Percentiles rank a stretch among this genome's conserved stretches.
phyloP scores from a whole-genome alignment of 2,797 vertebrate species.

The Cottoperca gobio region DNA sequence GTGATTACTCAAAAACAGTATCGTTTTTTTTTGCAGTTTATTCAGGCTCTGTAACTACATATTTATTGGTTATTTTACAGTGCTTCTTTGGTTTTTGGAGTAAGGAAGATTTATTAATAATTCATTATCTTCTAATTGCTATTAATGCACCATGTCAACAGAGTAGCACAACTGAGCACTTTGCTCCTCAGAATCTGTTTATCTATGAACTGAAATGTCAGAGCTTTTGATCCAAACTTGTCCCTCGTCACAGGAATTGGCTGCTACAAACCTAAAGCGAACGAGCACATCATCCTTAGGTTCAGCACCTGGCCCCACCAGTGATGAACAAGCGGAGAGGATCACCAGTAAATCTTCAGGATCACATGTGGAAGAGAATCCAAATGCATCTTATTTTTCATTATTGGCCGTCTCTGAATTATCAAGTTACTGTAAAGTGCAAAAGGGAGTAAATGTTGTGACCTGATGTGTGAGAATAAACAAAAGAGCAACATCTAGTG shows the following conservation, averaged over 20 bases:
- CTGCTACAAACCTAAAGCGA: constrained; percentile 68
- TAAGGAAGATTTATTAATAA: not conserved
- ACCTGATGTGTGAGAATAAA: constrained; percentile 24
- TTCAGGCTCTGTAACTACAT: not conserved
- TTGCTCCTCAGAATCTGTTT: not conserved
- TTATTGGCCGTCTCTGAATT: not conserved
- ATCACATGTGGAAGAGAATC: not conserved
- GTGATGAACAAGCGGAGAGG: not conserved
- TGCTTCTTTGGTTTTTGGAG: not conserved
- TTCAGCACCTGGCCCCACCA: constrained; percentile 62
- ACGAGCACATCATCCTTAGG: constrained; percentile 77
- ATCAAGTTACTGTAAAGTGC: not conserved
- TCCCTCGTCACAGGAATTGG: constrained; percentile 66
- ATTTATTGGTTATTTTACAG: not conserved
- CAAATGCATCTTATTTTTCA: not conserved
- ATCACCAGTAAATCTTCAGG: not conserved
- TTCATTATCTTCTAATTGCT: not conserved
- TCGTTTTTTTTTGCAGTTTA: not conserved
- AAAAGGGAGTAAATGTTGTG: not conserved
- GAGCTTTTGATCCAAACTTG: not conserved
- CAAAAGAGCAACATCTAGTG: constrained; percentile 62
- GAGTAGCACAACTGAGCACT: not conserved
- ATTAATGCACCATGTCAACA: not conserved
- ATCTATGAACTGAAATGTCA: not conserved
- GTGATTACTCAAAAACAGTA: constrained; percentile 22